Conservation (phyloP, 2,113 vertebrate species). For the Mus spicilegus region DNA sequence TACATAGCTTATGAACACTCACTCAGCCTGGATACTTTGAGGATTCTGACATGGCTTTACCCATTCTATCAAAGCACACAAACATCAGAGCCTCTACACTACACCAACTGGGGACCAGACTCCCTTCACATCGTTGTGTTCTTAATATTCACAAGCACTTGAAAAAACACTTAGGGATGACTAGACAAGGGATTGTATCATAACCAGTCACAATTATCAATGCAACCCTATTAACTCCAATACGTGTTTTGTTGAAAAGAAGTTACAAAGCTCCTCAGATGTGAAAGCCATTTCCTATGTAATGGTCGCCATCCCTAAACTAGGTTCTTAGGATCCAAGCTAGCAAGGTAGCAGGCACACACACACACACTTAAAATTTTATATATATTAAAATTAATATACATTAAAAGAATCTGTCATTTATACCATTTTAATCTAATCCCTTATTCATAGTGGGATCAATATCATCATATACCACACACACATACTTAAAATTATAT, state of each 20-base stretch:
- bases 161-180: constrained; percentile 51
- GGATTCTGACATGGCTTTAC: background rate
- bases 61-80: constrained; percentile 43
- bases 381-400: background rate
- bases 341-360: background rate
- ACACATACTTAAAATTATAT: background rate
- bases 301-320: constrained; percentile 58
- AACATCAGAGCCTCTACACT: constrained; percentile 14
- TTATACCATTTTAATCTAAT: too few relatives aligned
- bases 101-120: background rate
- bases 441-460: too few relatives aligned
- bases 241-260: constrained; percentile 35
- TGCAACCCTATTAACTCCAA: constrained; percentile 29
- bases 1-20: background rate
- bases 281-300: constrained; percentile 54
- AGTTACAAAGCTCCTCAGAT: constrained; percentile 68
- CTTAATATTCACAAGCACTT: constrained; percentile 48
- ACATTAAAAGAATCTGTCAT: background rate
- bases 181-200: constrained; percentile 34
- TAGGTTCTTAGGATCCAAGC: background rate
- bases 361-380: background rate
- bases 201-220: constrained; percentile 36
- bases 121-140: background rate
- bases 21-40: constrained; percentile 11
- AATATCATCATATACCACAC: too few relatives aligned